Conservation (phyloP, 23 tunicate genomes). For the Phallusia fumigata region DNA sequence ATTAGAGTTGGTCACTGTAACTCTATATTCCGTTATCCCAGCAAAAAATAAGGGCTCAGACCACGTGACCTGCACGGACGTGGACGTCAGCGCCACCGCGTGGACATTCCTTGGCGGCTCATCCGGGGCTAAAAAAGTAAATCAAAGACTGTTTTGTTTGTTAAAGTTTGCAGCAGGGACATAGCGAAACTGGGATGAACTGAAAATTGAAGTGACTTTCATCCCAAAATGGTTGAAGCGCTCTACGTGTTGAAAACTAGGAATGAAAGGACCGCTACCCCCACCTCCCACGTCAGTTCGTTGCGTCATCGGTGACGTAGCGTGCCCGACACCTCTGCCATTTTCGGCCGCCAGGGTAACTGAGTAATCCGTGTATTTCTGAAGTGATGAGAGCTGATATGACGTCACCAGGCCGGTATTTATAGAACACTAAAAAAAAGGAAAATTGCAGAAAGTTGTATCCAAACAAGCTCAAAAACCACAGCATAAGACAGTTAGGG, state of each 20-base stretch:
- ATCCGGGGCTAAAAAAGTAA: slow-evolving; percentile 42
- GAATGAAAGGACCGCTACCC: neutral
- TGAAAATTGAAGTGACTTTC: neutral
- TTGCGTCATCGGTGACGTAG: slow-evolving; percentile 9
- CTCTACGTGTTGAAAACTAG: neutral
- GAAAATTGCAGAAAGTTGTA: no score
- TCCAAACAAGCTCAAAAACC: no score
- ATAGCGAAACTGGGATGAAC: neutral
- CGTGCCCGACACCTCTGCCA: slow-evolving; percentile 39
- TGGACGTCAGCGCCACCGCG: slow-evolving; percentile 45
- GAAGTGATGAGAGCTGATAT: neutral
- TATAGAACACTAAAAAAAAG: neutral
- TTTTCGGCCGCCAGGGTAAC: slow-evolving; percentile 21
- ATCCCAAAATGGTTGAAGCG: neutral
- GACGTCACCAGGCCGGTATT: neutral
- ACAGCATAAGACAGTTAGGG: no score
- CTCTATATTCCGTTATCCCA: slow-evolving; percentile 54
- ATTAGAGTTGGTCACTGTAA: neutral
- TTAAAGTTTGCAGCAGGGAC: neutral
- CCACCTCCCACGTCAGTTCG: slow-evolving; percentile 49
- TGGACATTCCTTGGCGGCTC: slow-evolving; percentile 43
- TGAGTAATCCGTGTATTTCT: slow-evolving; percentile 4
- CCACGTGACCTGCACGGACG: slow-evolving; percentile 72
- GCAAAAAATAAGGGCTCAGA: slow-evolving; percentile 23
- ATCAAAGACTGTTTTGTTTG: neutral